Base-by-base conservation (phyloP, 23 tunicate genomes). In the Pegea sp. region DNA sequence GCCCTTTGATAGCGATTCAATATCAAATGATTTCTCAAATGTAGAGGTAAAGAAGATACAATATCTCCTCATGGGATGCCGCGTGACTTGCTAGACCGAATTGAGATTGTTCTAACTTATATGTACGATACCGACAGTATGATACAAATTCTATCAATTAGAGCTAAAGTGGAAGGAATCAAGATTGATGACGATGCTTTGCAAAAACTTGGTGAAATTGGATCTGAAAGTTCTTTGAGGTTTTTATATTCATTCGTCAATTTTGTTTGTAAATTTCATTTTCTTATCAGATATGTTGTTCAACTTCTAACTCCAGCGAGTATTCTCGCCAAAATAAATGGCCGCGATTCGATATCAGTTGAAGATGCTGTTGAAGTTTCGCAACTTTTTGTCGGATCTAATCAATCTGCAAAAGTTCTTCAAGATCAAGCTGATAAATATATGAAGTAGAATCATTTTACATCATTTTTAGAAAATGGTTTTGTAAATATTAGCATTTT, bases 1-100 rank as follows among this genome's bases (percentile, higher is more conserved):
- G 6, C 1, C n/a, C n/a, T n/a, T n/a, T n/a, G n/a, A n/a, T n/a
- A n/a, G n/a, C n/a, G n/a, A n/a, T n/a, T n/a, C n/a, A n/a, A n/a
- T 42, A 18, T 42, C 13, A 42, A 42, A 42, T 42, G 48, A n/a
- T n/a, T n/a, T n/a, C n/a, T n/a, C n/a, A n/a, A n/a, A n/a, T n/a
- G n/a, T n/a, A n/a, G 99, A 30, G 99, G 93, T n/a, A 78, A 72
- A 28, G 99, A 91, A 52, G 99, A 74, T 57, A 66, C 78, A 7
- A 28, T 78, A 1, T 87, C 93, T 25, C 99, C 99, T 23, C 99
- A 91, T 57, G 99, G 99, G 11, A 71, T 91, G 53, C 99, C 99
- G 8, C 77, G 69, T 8, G 99, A 91, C 57, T 44, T 91, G 32
- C 81, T 91, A 26, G 99, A 91, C 44, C 77, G 99, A 8, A 72